These are phyloP conservation scores for Zaprionus bogoriensis DNA, from an alignment of 2,888 invertebrate species.

Conservation along the genomic window DNA sequence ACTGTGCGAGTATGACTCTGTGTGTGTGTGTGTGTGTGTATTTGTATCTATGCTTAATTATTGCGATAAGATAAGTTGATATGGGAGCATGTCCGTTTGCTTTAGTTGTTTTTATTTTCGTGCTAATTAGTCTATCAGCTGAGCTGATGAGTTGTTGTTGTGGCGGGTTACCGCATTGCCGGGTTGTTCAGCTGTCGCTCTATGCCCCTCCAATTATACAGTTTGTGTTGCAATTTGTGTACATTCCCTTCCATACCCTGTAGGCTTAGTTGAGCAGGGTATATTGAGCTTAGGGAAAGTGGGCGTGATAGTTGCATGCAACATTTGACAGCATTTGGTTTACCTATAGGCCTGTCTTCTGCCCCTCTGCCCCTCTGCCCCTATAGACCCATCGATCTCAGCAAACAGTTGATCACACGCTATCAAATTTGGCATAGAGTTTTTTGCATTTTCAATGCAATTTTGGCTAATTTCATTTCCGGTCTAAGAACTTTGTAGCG, in stretches of 20 bases:
- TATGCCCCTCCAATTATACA: background rate
- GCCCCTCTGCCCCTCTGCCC: too few relatives aligned
- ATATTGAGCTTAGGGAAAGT: background rate
- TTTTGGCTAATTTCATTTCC: too few relatives aligned
- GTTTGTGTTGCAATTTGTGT: background rate
- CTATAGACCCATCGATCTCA: too few relatives aligned
- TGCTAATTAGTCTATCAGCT: constrained; percentile 12
- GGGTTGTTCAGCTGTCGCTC: background rate
- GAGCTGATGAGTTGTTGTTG: background rate
- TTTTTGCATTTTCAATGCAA: too few relatives aligned
- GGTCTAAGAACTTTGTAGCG: too few relatives aligned
- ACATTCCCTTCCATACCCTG: background rate
- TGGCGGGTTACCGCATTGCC: background rate
- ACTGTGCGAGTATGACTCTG: background rate
- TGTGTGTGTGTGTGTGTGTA: background rate
- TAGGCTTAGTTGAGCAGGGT: background rate
- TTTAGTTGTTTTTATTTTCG: background rate
- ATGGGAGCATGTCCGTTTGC: background rate
- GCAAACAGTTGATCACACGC: too few relatives aligned
- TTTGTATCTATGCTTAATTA: constrained; percentile 23
- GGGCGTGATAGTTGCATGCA: too few relatives aligned
- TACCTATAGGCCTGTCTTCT: too few relatives aligned
- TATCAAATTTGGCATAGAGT: too few relatives aligned
- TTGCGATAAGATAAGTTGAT: constrained; percentile 21
- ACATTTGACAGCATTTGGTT: too few relatives aligned